Evolutionary conservation across 2,113 vertebrate species (phyloP), one percentile per base, ranked within the genome.

Genomic region (Dicrurus megarhynchus): DNA sequence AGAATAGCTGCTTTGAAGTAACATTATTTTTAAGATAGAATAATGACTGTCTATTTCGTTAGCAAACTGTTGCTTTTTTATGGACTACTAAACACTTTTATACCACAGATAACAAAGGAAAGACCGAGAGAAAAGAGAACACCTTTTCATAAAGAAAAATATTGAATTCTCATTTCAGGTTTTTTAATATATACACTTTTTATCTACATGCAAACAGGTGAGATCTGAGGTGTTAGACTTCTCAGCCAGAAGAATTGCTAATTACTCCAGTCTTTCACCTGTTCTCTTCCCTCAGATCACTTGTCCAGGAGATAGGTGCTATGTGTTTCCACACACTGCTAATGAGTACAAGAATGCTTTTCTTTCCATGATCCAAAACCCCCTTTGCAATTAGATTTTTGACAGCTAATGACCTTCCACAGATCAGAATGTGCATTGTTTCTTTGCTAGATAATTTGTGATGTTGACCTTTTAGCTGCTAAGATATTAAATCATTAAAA

Each of bases 281-380:
- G 3, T 13, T 90, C 56, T 37, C 18, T 71, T 68, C 33, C 23
- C 23, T 67, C 4, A 2, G 42, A 22, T 53, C 23, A 42, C 9
- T 37, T 55, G 16, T 15, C 32, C 55, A 41, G 65, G n/a, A 78
- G 44, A 53, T 0, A 1, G 24, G 18, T 0, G 0, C 4, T 27
- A 1, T 27, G 9, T 46, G 30, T 70, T 90, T 78, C 22, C 9
- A 44, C 24, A 61, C 19, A 8, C 4, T 61, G 19, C 16, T 61
- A 22, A n/a, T 30, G 6, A 67, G 4, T 21, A 22, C 22, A 60
- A 55, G 44, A 60, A 35, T 10, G 2, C 6, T 74, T 82, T 69
- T 56, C 23, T 53, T 91, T 33, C 35, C 17, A 16, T 33, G 41
- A 82, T 26, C 18, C 22, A 68, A 67, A 70, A 4, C 3, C 20